Percentiles rank a stretch among this genome's conserved stretches.
phyloP scores from a whole-genome alignment of 2,797 vertebrate species.

The Gymnoscopelus microlampas region DNA sequence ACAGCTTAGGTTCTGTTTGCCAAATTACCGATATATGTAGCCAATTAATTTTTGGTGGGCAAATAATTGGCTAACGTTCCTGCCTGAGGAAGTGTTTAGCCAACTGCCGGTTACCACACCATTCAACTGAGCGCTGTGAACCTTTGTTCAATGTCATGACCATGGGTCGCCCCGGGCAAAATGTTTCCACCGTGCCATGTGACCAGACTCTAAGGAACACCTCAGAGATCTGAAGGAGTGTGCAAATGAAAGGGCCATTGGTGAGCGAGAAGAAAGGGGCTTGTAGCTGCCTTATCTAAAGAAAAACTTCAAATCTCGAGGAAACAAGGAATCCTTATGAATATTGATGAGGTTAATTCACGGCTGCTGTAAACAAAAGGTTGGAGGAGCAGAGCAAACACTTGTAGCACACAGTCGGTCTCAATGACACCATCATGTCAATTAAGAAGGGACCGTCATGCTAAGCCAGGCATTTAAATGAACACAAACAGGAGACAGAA shows the following conservation, averaged over 20 bases:
- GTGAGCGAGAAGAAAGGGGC: slow-evolving; percentile 49
- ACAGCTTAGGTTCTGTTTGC: no score
- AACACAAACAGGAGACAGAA: slow-evolving; percentile 30
- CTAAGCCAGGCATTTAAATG: slow-evolving; percentile 44
- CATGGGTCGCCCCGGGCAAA: slow-evolving; percentile 48
- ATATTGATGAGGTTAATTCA: slow-evolving; percentile 78
- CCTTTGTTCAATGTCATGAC: slow-evolving; percentile 44
- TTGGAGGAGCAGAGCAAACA: slow-evolving; percentile 67
- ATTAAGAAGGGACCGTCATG: slow-evolving; percentile 53
- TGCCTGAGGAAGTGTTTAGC: slow-evolving; percentile 12
- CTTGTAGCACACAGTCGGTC: slow-evolving; percentile 48
- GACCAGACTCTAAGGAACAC: slow-evolving; percentile 58
- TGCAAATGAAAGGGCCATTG: slow-evolving; percentile 58
- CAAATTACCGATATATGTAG: background rate
- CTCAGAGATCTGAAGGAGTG: slow-evolving; percentile 65
- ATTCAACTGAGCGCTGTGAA: slow-evolving; percentile 36
- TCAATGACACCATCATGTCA: slow-evolving; percentile 52
- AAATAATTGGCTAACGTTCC: no score
- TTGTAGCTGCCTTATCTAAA: slow-evolving; percentile 65
- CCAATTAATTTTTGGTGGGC: no score
- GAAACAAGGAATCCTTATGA: slow-evolving; percentile 65
- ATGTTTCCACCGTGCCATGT: slow-evolving; percentile 50
- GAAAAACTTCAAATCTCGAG: slow-evolving; percentile 56
- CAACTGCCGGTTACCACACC: slow-evolving; percentile 47
- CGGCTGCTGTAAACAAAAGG: slow-evolving; percentile 72